A percentile compares a stretch with the other conserved stretches of the same genome.
Evolutionary conservation across 1,140 invertebrate genomes (phyloP).

Genomic region (Planococcus citri): DNA sequence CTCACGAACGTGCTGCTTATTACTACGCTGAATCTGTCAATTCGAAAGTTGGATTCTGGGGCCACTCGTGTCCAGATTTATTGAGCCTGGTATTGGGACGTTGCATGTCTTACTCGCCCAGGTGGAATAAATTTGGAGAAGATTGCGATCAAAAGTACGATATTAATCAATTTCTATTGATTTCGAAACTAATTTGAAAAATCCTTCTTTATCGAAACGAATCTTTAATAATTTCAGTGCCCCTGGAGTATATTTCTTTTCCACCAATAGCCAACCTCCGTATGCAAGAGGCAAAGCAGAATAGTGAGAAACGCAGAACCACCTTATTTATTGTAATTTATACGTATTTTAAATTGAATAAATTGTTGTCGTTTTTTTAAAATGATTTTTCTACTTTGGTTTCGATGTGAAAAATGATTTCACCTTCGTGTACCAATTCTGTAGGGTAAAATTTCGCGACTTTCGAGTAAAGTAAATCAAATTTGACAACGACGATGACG

Average conservation of each 20-base stretch:
- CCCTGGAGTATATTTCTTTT: slow-evolving; percentile 24
- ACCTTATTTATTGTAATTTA: too few species aligned
- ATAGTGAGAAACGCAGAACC: neutral
- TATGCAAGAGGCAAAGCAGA: slow-evolving; percentile 20
- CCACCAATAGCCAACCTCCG: slow-evolving; percentile 23
- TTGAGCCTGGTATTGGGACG: neutral
- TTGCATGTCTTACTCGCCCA: neutral
- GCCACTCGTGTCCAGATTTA: slow-evolving; percentile 22
- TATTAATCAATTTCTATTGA: neutral
- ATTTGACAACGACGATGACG: too few species aligned
- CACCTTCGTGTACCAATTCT: too few species aligned
- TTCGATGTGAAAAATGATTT: too few species aligned
- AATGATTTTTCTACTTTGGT: too few species aligned
- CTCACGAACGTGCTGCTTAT: slow-evolving; percentile 28
- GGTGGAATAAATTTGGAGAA: slow-evolving; percentile 23
- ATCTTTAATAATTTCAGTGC: slow-evolving; percentile 10
- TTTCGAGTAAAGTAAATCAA: too few species aligned
- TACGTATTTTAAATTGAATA: too few species aligned
- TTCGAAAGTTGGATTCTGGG: slow-evolving; percentile 25
- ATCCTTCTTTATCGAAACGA: neutral
- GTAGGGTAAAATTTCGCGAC: too few species aligned
- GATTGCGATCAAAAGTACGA: slow-evolving; percentile 23
- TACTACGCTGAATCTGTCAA: slow-evolving; percentile 29
- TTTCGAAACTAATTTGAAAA: neutral
- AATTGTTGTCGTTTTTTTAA: too few species aligned